These are phyloP conservation scores for Cotesia glomerata DNA, from an alignment of 1,140 invertebrate species.

Conservation along the genomic window DNA sequence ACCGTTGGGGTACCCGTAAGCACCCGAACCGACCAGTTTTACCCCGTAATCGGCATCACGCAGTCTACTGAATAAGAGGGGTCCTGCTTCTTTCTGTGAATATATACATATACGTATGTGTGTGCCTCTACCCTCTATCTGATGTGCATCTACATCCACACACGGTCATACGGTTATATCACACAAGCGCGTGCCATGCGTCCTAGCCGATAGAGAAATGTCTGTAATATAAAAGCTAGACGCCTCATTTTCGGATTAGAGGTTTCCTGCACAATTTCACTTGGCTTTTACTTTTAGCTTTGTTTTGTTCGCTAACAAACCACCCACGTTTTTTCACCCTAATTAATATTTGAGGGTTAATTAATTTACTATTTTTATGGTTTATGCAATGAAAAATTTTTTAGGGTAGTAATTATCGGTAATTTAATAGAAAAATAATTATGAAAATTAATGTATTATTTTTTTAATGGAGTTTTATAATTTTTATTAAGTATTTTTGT, in stretches of 20 bases:
- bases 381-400: too few relatives aligned
- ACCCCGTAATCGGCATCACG: slow-evolving; percentile 52
- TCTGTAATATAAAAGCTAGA: slow-evolving; percentile 28
- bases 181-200: too few relatives aligned
- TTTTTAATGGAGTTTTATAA: too few relatives aligned
- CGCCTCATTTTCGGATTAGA: slow-evolving; percentile 59
- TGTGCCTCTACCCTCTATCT: too few relatives aligned
- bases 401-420: too few relatives aligned
- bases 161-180: background rate
- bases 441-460: too few relatives aligned
- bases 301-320: background rate
- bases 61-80: slow-evolving; percentile 31
- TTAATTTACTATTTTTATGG: background rate
- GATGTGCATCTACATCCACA: background rate
- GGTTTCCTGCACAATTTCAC: slow-evolving; percentile 59
- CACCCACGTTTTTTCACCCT: background rate
- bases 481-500: too few relatives aligned
- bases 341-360: slow-evolving; percentile 14
- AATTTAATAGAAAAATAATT: too few relatives aligned
- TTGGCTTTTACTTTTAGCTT: slow-evolving; percentile 32
- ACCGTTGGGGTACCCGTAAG: slow-evolving; percentile 46
- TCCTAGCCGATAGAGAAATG: too few relatives aligned
- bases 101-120: slow-evolving; percentile 8
- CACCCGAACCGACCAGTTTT: slow-evolving; percentile 35
- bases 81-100: slow-evolving; percentile 38